A percentile compares a stretch with the other conserved stretches of the same genome.
These are phyloP conservation scores for Spermophilus dauricus DNA, from an alignment of 2,113 vertebrate species.

Conservation along the genomic window DNA sequence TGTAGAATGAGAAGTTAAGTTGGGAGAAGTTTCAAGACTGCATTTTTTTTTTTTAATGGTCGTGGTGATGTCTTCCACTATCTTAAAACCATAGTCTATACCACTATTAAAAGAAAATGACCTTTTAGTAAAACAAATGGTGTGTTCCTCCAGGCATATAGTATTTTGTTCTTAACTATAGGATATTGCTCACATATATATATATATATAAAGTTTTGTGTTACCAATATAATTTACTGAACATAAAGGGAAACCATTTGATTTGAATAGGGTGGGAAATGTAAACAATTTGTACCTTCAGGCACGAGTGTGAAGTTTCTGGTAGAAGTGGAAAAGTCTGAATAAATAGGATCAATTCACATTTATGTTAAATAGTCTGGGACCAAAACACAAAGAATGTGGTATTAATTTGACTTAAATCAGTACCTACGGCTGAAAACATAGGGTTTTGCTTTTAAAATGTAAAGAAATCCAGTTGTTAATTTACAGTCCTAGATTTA, in stretches of 20 bases:
- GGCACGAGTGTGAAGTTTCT: background rate
- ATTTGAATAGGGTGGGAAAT: background rate
- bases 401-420: conserved; percentile 30
- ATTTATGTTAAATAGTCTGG: conserved; percentile 3
- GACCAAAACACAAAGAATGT: background rate
- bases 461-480: conserved; percentile 1
- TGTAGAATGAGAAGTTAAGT: background rate
- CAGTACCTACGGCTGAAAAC: background rate
- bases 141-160: background rate
- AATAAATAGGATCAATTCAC: background rate
- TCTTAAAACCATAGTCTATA: background rate
- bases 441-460: conserved; percentile 30
- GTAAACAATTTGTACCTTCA: background rate
- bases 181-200: background rate
- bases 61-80: background rate
- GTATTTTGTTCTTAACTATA: background rate
- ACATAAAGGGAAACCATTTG: conserved; percentile 10
- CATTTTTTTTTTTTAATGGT: background rate
- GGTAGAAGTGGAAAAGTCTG: conserved; percentile 20
- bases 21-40: background rate
- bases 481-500: conserved; percentile 4
- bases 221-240: background rate
- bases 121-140: conserved; percentile 20
- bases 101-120: background rate
- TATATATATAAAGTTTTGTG: background rate